Percentiles rank a stretch among this genome's conserved stretches.
Evolutionary conservation across 2,888 invertebrate species (phyloP).

Genomic region (Geotrupes spiniger): DNA sequence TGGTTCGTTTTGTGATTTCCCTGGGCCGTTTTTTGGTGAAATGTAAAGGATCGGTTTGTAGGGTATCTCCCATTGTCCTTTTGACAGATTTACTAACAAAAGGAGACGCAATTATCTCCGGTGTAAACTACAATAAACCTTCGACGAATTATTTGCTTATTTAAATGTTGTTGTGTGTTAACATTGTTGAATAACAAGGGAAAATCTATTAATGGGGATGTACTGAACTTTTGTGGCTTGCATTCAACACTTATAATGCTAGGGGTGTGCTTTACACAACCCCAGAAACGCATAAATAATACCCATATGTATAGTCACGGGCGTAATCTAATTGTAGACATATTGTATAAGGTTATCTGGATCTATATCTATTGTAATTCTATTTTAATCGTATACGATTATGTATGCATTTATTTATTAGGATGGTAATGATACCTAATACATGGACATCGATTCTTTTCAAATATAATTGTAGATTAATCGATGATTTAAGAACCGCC

Average conservation of each 20-base stretch:
- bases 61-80: too few species aligned
- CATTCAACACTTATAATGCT: slow-evolving; percentile 22
- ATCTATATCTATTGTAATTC: slow-evolving; percentile 30
- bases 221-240: slow-evolving; percentile 23
- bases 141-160: slow-evolving; percentile 32
- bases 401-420: slow-evolving; percentile 28
- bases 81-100: too few species aligned
- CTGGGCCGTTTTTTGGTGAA: too few species aligned
- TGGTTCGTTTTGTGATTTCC: too few species aligned
- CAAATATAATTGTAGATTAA: too few species aligned
- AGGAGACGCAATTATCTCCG: slow-evolving; percentile 24
- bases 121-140: slow-evolving; percentile 23
- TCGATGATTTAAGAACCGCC: too few species aligned
- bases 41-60: too few species aligned
- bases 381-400: slow-evolving; percentile 29
- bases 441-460: too few species aligned
- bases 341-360: slow-evolving; percentile 22
- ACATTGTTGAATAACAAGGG: slow-evolving; percentile 25
- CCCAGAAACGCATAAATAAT: slow-evolving; percentile 21
- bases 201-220: slow-evolving; percentile 24
- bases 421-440: slow-evolving; percentile 7
- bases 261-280: too few species aligned
- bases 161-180: slow-evolving; percentile 26
- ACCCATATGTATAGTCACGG: slow-evolving; percentile 31
- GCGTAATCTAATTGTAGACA: slow-evolving; percentile 30